Evolutionary conservation across 2,797 vertebrate genomes (phyloP), one percentile per base, ranked within the genome.

Genomic region (Hozukius guyotensis): DNA sequence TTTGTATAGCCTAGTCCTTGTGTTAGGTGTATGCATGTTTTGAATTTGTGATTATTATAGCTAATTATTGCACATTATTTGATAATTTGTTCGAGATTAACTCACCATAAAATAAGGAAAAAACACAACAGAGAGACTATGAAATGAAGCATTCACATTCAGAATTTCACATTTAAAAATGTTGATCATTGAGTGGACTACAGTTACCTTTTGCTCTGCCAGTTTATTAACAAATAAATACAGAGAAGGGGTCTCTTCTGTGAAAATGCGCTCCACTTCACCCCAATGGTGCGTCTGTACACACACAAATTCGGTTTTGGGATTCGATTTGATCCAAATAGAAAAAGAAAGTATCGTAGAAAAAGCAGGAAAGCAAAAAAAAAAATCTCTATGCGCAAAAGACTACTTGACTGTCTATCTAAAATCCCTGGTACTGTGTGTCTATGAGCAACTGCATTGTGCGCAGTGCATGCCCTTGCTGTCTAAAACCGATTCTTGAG

Each of bases 381-480:
- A 93, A 92, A 89, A 83, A 59, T 86, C 80, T 90, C 85, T 85
- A 24, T 73, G 86, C 84, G 85, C 77, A 71, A 84, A 85, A 53
- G 77, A 66, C 53, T 83, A 92, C 56, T 93, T 86, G 84, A 85
- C 96, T 96, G 86, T 95, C 97, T 98, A 90, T 84, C 97, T 98
- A 96, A 94, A 93, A 93, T 92, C 93, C 97, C 97, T 95, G 95
- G 79, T 90, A 96, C 96, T 97, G 94, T 95, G 95, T 90, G 93
- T 96, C 97, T 98, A 97, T 93, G 72, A 91, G 96, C 95, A 94
- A 94, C 97, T 98, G 97, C 97, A 98, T 98, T 98, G 97, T 97
- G 97, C 97, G 97, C 97, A 98, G 97, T 94, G 95, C 95, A 77
- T 79, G 80, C 96, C 97, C 97, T 98, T 91, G 86, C 97, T 98